Evolutionary conservation across 2,113 vertebrate species (phyloP).

Genomic region (Danionella cerebrum): DNA sequence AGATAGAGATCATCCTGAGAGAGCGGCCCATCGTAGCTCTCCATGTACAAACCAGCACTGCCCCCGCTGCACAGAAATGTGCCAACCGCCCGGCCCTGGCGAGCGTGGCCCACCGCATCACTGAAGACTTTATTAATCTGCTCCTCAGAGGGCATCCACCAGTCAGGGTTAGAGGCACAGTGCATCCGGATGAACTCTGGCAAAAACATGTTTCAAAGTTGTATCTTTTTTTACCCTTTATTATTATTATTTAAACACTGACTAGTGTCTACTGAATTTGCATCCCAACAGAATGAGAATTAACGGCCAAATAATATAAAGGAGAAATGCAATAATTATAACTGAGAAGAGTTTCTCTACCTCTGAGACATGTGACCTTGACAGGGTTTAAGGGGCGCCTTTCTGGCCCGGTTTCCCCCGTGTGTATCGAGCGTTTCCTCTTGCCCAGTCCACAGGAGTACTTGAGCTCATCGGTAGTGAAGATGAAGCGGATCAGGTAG

Average conservation of each 20-base stretch:
- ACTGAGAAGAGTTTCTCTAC: too few relatives aligned
- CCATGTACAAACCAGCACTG: conserved; percentile 81
- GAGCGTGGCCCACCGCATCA: conserved; percentile 90
- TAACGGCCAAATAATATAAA: too few relatives aligned
- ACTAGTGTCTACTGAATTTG: background rate
- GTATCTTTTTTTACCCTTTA: too few relatives aligned
- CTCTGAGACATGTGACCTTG: conserved; percentile 99
- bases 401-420: conserved; percentile 91
- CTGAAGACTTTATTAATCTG: conserved; percentile 99
- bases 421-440: conserved; percentile 97
- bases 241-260: too few relatives aligned
- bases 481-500: conserved; percentile 98
- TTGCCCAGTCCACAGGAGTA: conserved; percentile 98
- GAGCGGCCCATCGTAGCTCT: conserved; percentile 78
- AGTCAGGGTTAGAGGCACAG: conserved; percentile 94
- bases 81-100: conserved; percentile 90
- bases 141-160: conserved; percentile 99
- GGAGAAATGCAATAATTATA: too few relatives aligned
- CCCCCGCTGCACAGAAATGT: conserved; percentile 80
- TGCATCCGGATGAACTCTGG: conserved; percentile 99
- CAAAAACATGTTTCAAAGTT: too few relatives aligned
- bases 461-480: conserved; percentile 98
- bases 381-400: conserved; percentile 95
- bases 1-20: conserved; percentile 78
- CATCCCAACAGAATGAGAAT: too few relatives aligned